Percentiles rank a stretch among this genome's conserved stretches.
phyloP scores from a whole-genome alignment of 2,113 vertebrate genomes.

The Hemicordylus capensis region DNA sequence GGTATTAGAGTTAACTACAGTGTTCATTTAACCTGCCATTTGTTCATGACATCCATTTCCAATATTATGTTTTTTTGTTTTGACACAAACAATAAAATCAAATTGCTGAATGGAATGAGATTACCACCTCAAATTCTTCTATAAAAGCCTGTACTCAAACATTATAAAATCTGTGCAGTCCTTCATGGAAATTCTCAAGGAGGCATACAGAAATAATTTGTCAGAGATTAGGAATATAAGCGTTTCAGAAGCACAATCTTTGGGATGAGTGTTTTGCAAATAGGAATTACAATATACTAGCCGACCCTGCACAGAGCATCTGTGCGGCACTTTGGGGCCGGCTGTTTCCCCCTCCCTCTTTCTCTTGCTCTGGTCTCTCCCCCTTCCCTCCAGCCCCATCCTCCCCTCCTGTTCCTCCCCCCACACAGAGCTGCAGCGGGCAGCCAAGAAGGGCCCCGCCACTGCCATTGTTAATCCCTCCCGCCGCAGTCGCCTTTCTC shows the following conservation, averaged over 20 bases:
- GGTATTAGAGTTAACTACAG: conserved; percentile 55
- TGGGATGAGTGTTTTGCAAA: neutral
- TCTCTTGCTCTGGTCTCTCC: too few species aligned
- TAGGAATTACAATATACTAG: too few species aligned
- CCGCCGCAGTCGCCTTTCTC: too few species aligned
- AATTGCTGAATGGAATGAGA: conserved; percentile 58
- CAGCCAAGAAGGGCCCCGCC: too few species aligned
- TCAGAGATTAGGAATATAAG: conserved; percentile 45
- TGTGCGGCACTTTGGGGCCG: too few species aligned
- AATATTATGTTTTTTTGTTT: conserved; percentile 65
- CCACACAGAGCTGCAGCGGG: too few species aligned
- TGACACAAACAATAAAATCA: conserved; percentile 63
- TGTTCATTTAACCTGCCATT: conserved; percentile 59
- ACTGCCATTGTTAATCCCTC: too few species aligned
- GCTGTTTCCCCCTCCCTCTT: too few species aligned
- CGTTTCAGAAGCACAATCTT: neutral
- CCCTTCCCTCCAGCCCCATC: too few species aligned
- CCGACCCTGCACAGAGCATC: too few species aligned
- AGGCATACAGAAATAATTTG: conserved; percentile 38
- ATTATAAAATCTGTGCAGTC: conserved; percentile 31
- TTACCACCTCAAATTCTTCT: conserved; percentile 49
- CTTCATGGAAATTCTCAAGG: conserved; percentile 25
- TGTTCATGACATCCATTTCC: conserved; percentile 47
- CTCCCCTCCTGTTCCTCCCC: too few species aligned
- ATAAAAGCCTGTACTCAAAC: conserved; percentile 1